Percentiles rank a stretch among this genome's conserved stretches.
Conservation (phyloP, 2,113 vertebrate genomes). For the Globicephala melas region DNA sequence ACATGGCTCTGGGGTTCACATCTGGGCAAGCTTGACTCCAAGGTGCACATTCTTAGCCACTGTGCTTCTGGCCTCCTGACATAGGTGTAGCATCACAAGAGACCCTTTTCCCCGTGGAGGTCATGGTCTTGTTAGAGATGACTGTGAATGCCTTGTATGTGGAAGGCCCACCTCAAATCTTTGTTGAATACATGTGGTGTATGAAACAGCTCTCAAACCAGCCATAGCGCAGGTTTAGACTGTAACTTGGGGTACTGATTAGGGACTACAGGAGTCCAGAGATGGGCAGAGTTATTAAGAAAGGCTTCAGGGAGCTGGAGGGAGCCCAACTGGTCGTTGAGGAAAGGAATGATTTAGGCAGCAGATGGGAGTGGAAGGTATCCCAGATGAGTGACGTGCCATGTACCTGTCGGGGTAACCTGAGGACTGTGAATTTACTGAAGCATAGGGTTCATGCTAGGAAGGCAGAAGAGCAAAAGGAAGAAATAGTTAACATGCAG, state of each 20-base stretch:
- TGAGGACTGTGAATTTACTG: not conserved
- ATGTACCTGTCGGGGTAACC: not conserved
- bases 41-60: not conserved
- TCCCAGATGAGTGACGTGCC: not conserved
- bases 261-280: not conserved
- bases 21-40: not conserved
- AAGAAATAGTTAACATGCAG: not conserved
- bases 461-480: not conserved
- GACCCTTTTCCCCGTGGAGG: not conserved
- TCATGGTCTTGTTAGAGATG: not conserved
- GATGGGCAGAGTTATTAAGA: not conserved
- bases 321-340: not conserved
- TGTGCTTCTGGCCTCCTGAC: not conserved
- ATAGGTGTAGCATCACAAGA: not conserved
- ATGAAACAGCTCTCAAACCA: not conserved
- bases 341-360: not conserved
- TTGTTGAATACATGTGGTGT: not conserved
- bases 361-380: not conserved
- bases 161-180: not conserved
- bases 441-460: not conserved
- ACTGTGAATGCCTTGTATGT: not conserved
- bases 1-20: not conserved
- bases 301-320: not conserved
- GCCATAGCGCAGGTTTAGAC: not conserved
- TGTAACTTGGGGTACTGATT: not conserved